Conservation (phyloP, 2,888 invertebrate genomes). For the Clanis bilineata region DNA sequence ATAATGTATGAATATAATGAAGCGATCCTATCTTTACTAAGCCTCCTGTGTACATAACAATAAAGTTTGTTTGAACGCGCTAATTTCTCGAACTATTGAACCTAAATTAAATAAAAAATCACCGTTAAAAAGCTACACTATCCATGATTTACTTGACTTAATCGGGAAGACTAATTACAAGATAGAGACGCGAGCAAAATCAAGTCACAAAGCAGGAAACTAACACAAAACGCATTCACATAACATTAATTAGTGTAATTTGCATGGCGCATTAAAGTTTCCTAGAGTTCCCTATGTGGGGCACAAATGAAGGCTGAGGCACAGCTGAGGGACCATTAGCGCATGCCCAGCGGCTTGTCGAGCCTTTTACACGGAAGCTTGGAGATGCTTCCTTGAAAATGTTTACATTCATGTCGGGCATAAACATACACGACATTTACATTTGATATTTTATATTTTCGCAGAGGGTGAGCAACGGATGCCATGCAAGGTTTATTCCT, state of each 20-base stretch:
- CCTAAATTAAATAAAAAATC: no score
- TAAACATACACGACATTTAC: not conserved
- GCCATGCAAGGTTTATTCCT: no score
- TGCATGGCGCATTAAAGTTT: not conserved
- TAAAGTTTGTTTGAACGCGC: no score
- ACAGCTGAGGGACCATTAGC: not conserved
- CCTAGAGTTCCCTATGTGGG: not conserved
- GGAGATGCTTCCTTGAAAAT: not conserved
- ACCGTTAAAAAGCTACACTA: no score
- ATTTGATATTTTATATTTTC: not conserved
- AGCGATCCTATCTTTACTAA: no score
- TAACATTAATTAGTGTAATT: conserved; percentile 3
- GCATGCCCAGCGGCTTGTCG: not conserved
- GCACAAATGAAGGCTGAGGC: not conserved
- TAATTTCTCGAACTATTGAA: no score
- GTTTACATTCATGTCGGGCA: not conserved
- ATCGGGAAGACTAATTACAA: no score
- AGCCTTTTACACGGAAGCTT: not conserved
- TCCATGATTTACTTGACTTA: no score
- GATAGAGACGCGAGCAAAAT: no score
- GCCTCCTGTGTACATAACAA: no score
- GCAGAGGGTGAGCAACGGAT: no score
- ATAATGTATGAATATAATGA: no score
- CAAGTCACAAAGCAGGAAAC: not conserved
- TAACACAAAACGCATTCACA: not conserved